These are phyloP conservation scores for Ptilodon capucinus DNA, from an alignment of 2,888 invertebrate genomes.

Conservation along the genomic window DNA sequence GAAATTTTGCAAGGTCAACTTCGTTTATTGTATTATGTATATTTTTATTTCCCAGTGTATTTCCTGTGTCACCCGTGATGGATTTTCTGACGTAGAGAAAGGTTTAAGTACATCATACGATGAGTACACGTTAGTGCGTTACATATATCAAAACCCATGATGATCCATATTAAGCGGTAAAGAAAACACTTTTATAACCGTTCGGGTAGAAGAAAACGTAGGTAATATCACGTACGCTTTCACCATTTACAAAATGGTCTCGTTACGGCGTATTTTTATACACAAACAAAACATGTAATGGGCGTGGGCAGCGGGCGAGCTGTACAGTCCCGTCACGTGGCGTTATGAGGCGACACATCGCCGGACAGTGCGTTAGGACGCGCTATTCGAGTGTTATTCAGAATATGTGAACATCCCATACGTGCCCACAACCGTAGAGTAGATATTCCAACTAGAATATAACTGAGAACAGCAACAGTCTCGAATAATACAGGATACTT, in stretches of 20 bases:
- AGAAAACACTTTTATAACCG: background rate
- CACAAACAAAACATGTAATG: constrained; percentile 32
- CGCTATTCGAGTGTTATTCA: constrained; percentile 73
- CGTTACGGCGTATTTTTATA: constrained; percentile 35
- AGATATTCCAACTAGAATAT: constrained; percentile 14
- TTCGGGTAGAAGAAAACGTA: background rate
- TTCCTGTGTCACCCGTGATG: too few relatives aligned
- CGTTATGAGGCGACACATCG: constrained; percentile 39
- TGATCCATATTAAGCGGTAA: too few relatives aligned
- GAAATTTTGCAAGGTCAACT: too few relatives aligned
- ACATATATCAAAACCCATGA: too few relatives aligned
- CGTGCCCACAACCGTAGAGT: constrained; percentile 55
- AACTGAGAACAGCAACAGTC: too few relatives aligned
- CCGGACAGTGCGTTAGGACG: constrained; percentile 63
- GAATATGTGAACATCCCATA: constrained; percentile 72
- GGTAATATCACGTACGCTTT: constrained; percentile 33
- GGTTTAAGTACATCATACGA: too few relatives aligned
- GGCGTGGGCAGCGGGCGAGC: constrained; percentile 15
- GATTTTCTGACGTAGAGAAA: too few relatives aligned
- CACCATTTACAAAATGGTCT: constrained; percentile 35
- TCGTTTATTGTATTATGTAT: too few relatives aligned
- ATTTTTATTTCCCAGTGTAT: too few relatives aligned
- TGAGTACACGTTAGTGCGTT: too few relatives aligned
- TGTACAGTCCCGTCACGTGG: constrained; percentile 66
- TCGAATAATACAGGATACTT: too few relatives aligned